Evolutionary conservation across 2,888 invertebrate genomes (phyloP).

Genomic region (Galeruca laticollis): DNA sequence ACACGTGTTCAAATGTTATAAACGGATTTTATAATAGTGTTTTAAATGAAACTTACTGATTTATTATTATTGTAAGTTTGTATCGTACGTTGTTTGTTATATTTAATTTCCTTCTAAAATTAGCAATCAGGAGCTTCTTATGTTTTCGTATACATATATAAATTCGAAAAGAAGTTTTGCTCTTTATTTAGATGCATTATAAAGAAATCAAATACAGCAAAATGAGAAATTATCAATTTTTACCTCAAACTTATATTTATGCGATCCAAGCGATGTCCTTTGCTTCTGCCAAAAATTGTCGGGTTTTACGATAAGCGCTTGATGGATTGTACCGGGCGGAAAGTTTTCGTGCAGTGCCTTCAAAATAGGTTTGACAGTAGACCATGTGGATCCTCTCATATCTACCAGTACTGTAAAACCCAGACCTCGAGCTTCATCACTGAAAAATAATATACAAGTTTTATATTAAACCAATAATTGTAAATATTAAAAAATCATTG

Average conservation of each 20-base stretch:
- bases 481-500: not conserved
- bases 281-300: conserved; percentile 99
- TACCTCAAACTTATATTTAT: conserved; percentile 99
- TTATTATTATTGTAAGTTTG: too few relatives aligned
- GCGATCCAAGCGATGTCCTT: conserved; percentile 94
- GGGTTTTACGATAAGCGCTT: conserved; percentile 97
- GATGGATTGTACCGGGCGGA: conserved; percentile 88
- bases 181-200: too few relatives aligned
- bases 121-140: too few relatives aligned
- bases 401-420: conserved; percentile 97
- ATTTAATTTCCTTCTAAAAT: too few relatives aligned
- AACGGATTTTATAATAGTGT: too few relatives aligned
- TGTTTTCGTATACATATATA: too few relatives aligned
- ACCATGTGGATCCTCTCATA: conserved; percentile 97
- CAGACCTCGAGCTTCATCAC: conserved; percentile 86
- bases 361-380: conserved; percentile 95
- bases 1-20: too few relatives aligned
- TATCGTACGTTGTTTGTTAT: too few relatives aligned
- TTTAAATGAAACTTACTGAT: too few relatives aligned
- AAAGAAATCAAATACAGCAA: not conserved
- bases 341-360: conserved; percentile 98
- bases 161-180: too few relatives aligned
- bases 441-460: conserved; percentile 69
- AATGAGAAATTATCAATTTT: conserved; percentile 51
- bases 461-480: not conserved